Conservation (phyloP, 2,888 invertebrate genomes). For the Chalcis sispes region DNA sequence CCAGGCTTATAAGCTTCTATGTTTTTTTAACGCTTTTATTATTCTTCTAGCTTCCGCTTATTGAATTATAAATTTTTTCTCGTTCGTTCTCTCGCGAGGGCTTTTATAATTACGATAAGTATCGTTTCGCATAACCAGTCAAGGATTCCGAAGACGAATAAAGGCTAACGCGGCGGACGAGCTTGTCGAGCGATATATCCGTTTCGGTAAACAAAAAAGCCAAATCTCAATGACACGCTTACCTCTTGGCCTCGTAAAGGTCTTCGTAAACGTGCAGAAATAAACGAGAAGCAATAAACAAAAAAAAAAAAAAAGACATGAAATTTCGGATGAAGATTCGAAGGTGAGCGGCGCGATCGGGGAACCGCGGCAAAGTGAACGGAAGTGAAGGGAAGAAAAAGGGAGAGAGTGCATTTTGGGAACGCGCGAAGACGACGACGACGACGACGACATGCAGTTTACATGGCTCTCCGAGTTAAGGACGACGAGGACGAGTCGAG, state of each 20-base stretch:
- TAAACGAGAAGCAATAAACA: background rate
- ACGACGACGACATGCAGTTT: no score
- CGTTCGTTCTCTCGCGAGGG: background rate
- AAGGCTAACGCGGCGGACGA: slow-evolving; percentile 1
- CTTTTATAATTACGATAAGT: background rate
- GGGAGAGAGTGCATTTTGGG: no score
- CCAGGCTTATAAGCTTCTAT: background rate
- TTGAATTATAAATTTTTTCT: background rate
- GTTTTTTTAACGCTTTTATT: background rate
- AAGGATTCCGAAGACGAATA: background rate
- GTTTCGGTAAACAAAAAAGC: slow-evolving; percentile 8
- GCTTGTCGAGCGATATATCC: background rate
- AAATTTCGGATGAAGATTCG: background rate
- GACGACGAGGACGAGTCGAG: slow-evolving; percentile 55
- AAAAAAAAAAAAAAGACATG: slow-evolving; percentile 26
- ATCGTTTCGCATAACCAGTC: no score
- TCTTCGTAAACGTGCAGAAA: slow-evolving; percentile 7
- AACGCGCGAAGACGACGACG: no score
- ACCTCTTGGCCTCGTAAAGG: slow-evolving; percentile 17
- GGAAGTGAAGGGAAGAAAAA: slow-evolving; percentile 27
- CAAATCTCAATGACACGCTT: slow-evolving; percentile 36
- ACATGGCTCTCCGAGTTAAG: no score
- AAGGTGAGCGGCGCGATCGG: no score
- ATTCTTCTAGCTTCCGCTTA: background rate
- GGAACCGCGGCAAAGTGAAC: no score